Evolutionary conservation across 2,113 vertebrate genomes (phyloP).

Genomic region (Chrysochloris asiatica): DNA sequence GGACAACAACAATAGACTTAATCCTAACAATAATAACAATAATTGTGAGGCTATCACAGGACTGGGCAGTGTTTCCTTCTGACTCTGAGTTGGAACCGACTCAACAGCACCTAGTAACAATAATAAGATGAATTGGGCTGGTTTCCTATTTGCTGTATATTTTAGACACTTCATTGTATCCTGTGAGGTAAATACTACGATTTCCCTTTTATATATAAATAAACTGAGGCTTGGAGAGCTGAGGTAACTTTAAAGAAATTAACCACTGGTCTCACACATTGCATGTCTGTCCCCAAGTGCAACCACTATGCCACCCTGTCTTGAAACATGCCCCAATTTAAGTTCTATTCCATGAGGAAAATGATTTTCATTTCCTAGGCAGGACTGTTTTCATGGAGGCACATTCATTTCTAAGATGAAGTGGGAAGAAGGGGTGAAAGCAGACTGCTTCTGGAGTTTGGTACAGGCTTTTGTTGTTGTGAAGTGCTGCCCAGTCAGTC

Average conservation of each 20-base stretch:
- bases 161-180: not conserved
- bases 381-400: not conserved
- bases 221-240: constrained; percentile 7
- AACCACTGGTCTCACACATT: not conserved
- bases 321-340: not conserved
- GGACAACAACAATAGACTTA: no score
- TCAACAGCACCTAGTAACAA: no score
- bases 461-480: no score
- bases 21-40: no score
- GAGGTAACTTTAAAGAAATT: constrained; percentile 1
- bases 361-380: not conserved
- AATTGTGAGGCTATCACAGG: no score
- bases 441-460: not conserved
- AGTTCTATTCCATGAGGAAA: not conserved
- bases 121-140: no score
- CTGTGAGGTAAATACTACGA: not conserved
- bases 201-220: not conserved
- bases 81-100: no score
- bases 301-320: not conserved
- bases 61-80: no score
- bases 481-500: no score
- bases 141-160: not conserved
- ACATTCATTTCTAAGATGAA: not conserved
- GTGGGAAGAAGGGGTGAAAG: not conserved
- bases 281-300: not conserved